Percentiles rank a stretch among this genome's conserved stretches.
phyloP scores from a whole-genome alignment of 2,113 vertebrate genomes.

The Thamnaconus septentrionalis region DNA sequence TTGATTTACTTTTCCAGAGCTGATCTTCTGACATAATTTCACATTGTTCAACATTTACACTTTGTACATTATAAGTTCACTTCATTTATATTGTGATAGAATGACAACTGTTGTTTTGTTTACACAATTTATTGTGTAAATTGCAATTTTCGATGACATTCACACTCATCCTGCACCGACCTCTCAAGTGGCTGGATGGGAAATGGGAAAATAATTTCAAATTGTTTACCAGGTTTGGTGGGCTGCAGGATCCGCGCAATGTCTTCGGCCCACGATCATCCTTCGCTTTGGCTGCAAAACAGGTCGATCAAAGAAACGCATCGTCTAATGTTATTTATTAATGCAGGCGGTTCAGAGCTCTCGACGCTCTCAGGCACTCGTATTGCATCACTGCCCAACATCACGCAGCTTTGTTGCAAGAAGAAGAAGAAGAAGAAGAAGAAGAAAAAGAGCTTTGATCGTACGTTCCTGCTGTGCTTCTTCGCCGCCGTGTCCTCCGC shows the following conservation, averaged over 20 bases:
- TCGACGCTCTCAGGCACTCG: neutral
- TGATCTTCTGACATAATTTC: too few relatives aligned
- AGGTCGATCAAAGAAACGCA: slow-evolving; percentile 1
- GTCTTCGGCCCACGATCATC: neutral
- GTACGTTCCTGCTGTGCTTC: neutral
- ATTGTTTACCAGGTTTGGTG: neutral
- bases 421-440: neutral
- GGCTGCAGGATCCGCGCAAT: neutral
- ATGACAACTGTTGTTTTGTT: too few relatives aligned
- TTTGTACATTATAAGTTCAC: too few relatives aligned
- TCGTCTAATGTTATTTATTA: slow-evolving; percentile 18
- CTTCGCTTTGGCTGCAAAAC: neutral
- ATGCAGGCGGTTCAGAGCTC: neutral
- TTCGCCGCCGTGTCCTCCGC: too few relatives aligned
- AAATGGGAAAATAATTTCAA: too few relatives aligned
- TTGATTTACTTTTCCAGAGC: too few relatives aligned
- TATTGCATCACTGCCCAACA: slow-evolving; percentile 15
- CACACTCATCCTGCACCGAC: too few relatives aligned
- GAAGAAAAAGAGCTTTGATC: neutral
- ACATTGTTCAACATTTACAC: too few relatives aligned
- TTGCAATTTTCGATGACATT: too few relatives aligned
- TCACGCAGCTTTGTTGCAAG: neutral
- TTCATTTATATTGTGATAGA: too few relatives aligned
- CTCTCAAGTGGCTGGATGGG: too few relatives aligned
- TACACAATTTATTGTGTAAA: too few relatives aligned